phyloP scores from a whole-genome alignment of 2,888 invertebrate species.

The Vanessa cardui region DNA sequence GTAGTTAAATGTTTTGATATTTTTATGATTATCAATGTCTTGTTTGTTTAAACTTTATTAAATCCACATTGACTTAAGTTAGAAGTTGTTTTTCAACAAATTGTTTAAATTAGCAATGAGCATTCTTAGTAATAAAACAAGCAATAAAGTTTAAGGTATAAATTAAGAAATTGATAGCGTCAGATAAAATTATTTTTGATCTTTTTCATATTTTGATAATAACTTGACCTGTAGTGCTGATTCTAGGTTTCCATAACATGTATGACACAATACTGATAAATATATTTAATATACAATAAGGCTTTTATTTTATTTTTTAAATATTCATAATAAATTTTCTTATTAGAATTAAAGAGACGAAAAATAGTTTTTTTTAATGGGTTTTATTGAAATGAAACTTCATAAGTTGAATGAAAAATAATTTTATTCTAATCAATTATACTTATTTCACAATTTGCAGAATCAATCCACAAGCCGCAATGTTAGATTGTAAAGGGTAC shows the following conservation, averaged over 20 bases:
- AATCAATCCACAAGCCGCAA: slow-evolving; percentile 68
- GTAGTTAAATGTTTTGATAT: too few relatives aligned
- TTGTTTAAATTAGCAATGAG: not conserved
- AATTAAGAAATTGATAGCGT: slow-evolving; percentile 8
- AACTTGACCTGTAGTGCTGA: slow-evolving; percentile 25
- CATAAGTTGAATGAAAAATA: slow-evolving; percentile 74
- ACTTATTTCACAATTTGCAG: slow-evolving; percentile 77
- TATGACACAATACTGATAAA: slow-evolving; percentile 28
- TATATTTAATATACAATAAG: slow-evolving; percentile 32
- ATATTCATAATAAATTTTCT: not conserved
- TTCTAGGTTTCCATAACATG: slow-evolving; percentile 24
- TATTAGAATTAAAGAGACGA: not conserved
- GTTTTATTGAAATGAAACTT: slow-evolving; percentile 60
- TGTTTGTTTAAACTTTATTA: not conserved
- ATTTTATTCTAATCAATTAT: slow-evolving; percentile 79
- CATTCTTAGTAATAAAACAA: slow-evolving; percentile 7
- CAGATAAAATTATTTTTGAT: slow-evolving; percentile 12
- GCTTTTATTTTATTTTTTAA: slow-evolving; percentile 9
- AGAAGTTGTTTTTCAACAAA: too few relatives aligned
- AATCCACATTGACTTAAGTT: too few relatives aligned
- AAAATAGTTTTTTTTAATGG: not conserved
- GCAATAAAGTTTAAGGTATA: slow-evolving; percentile 11
- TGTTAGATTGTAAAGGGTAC: slow-evolving; percentile 61
- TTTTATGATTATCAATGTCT: too few relatives aligned
- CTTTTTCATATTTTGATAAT: slow-evolving; percentile 8